These are phyloP conservation scores for Drosophila pseudotalamancana DNA, from an alignment of 2,888 invertebrate genomes.

Conservation along the genomic window DNA sequence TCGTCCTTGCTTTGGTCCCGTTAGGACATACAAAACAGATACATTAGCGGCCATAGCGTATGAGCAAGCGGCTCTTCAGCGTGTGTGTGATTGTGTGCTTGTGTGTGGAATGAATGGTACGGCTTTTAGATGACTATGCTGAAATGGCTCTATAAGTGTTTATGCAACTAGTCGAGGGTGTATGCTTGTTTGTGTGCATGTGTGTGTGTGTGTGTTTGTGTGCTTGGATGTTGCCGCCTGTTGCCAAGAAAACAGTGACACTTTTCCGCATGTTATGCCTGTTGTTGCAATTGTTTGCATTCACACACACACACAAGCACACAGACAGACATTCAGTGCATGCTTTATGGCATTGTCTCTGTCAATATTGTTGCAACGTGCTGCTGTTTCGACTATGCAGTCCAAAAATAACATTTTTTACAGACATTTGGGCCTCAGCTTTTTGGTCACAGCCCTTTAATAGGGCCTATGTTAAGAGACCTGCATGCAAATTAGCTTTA, in stretches of 20 bases:
- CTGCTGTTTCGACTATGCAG: conserved; percentile 42
- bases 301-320: conserved; percentile 27
- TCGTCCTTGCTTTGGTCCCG: conserved; percentile 39
- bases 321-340: conserved; percentile 38
- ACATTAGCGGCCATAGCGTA: conserved; percentile 74
- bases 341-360: conserved; percentile 75
- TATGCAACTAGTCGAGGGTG: conserved; percentile 61
- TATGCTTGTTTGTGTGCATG: too few species aligned
- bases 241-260: conserved; percentile 72
- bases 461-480: conserved; percentile 24
- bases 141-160: conserved; percentile 76
- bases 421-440: conserved; percentile 57
- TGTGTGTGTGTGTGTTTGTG: conserved; percentile 16
- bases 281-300: conserved; percentile 73
- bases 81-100: conserved; percentile 4
- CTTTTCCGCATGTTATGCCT: conserved; percentile 76
- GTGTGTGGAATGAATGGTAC: conserved; percentile 50
- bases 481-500: conserved; percentile 41
- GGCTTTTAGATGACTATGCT: conserved; percentile 74
- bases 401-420: conserved; percentile 59
- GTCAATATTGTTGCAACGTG: conserved; percentile 69
- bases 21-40: conserved; percentile 72
- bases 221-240: conserved; percentile 45
- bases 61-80: conserved; percentile 38
- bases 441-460: conserved; percentile 58